Evolutionary conservation across 2,888 invertebrate species (phyloP).

Genomic region (Polyommatus iphigenia): DNA sequence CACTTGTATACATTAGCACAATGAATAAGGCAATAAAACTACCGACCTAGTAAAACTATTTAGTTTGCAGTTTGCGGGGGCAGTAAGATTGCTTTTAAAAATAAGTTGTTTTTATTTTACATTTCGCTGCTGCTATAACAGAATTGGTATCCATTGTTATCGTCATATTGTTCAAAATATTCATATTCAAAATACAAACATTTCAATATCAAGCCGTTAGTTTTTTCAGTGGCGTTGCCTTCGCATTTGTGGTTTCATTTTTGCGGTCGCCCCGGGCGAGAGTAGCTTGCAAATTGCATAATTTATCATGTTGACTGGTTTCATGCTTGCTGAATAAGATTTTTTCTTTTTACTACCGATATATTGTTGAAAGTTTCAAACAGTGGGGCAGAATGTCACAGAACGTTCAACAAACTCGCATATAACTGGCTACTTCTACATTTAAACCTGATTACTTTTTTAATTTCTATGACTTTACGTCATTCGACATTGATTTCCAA

Average conservation of each 20-base stretch:
- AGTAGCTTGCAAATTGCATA: constrained; percentile 61
- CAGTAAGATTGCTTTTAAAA: background rate
- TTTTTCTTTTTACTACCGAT: constrained; percentile 23
- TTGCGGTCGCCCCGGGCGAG: constrained; percentile 42
- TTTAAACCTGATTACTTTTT: background rate
- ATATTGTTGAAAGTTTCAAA: constrained; percentile 14
- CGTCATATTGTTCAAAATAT: background rate
- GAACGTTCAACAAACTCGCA: background rate
- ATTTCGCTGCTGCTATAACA: background rate
- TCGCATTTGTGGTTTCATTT: constrained; percentile 48
- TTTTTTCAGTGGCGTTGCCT: constrained; percentile 37
- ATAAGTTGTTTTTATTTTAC: background rate
- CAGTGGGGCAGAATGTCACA: background rate
- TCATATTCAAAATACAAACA: constrained; percentile 13
- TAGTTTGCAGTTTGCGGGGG: background rate
- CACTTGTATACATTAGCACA: background rate
- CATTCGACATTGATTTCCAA: too few relatives aligned
- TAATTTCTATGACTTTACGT: background rate
- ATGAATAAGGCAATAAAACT: background rate
- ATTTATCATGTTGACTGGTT: constrained; percentile 61
- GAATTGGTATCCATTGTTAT: constrained; percentile 9
- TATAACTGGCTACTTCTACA: background rate
- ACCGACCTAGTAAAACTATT: background rate
- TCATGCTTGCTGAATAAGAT: constrained; percentile 45
- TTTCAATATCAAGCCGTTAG: constrained; percentile 28